These are phyloP conservation scores for Monoplex corrugatus DNA, from an alignment of 2,888 invertebrate genomes.

Conservation along the genomic window DNA sequence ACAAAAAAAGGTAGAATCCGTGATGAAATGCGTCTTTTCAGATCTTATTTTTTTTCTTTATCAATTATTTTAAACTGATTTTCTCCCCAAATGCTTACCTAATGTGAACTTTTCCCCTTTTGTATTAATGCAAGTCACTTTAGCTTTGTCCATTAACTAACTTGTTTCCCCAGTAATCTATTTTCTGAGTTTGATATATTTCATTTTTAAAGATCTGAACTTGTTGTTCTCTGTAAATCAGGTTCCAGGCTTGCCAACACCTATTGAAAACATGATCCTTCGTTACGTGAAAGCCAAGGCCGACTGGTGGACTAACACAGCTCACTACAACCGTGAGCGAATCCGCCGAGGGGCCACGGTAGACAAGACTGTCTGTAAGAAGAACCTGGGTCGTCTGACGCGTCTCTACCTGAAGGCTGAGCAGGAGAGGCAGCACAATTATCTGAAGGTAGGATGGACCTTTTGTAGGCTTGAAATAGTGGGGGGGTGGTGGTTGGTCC, in stretches of 20 bases:
- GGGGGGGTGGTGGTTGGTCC: conserved; percentile 3
- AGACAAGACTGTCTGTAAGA: conserved; percentile 99
- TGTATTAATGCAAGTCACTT: no score
- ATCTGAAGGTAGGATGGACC: conserved; percentile 88
- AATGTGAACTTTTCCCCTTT: not conserved
- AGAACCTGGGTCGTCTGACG: conserved; percentile 98
- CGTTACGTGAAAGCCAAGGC: conserved; percentile 99
- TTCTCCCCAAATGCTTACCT: not conserved
- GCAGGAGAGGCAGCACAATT: conserved; percentile 99
- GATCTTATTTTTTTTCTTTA: no score
- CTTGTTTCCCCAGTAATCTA: no score
- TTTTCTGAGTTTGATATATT: no score
- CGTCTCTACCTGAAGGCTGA: conserved; percentile 97
- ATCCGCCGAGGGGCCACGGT: conserved; percentile 99
- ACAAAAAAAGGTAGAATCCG: no score
- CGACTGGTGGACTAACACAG: conserved; percentile 99
- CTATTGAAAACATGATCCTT: conserved; percentile 99
- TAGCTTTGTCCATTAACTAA: no score
- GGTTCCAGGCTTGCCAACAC: conserved; percentile 98
- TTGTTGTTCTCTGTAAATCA: conserved; percentile 55
- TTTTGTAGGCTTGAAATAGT: not conserved
- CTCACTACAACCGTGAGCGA: conserved; percentile 99
- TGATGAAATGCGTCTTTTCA: no score
- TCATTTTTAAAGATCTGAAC: no score
- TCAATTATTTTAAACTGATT: no score